These are phyloP conservation scores for Apus apus DNA, from an alignment of 2,113 vertebrate genomes.

Conservation along the genomic window DNA sequence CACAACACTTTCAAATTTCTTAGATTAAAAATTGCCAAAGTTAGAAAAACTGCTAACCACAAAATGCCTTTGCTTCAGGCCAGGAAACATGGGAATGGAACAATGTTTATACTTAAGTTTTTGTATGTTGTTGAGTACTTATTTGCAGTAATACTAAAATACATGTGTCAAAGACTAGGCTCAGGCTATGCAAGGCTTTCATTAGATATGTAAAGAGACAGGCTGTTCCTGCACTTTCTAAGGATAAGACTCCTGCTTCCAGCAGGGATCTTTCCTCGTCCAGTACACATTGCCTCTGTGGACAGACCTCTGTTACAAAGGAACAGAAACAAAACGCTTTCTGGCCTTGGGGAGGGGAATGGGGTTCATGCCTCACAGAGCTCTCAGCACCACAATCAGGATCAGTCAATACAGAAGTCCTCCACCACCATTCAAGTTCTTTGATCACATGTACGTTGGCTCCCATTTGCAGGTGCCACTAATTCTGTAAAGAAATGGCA, in stretches of 20 bases:
- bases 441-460: neutral
- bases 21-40: neutral
- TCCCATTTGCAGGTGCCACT: neutral
- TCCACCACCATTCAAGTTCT: neutral
- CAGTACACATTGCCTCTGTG: accelerated
- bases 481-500: neutral
- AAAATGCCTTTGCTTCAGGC: neutral
- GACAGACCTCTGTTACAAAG: neutral
- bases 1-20: neutral
- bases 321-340: neutral
- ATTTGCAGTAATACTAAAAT: neutral
- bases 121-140: neutral
- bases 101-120: neutral
- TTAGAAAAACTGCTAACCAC: neutral
- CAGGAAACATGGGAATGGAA: neutral
- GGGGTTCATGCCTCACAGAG: neutral
- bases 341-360: neutral
- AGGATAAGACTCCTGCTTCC: neutral
- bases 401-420: neutral
- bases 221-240: neutral
- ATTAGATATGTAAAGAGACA: neutral
- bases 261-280: neutral
- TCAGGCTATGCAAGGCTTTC: neutral
- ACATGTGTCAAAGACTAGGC: neutral
- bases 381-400: neutral